Evolutionary conservation across 2,797 vertebrate species (phyloP).

Genomic region (Crypturellus tataupa): DNA sequence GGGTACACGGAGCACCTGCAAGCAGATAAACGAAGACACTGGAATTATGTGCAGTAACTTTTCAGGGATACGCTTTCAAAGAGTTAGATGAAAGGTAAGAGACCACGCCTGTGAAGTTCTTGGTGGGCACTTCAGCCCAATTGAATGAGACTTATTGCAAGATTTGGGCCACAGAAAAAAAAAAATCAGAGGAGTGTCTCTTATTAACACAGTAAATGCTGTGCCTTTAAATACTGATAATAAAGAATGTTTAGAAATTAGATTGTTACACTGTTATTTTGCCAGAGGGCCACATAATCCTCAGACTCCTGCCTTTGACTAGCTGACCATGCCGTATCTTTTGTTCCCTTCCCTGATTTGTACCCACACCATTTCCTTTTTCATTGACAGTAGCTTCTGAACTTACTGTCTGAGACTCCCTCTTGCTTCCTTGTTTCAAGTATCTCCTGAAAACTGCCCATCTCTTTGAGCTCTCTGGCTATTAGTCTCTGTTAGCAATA

Average conservation of each 20-base stretch:
- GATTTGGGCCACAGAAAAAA: neutral
- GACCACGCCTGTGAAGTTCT: neutral
- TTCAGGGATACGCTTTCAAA: neutral
- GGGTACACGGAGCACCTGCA: neutral
- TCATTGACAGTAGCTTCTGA: neutral
- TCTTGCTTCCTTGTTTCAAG: neutral
- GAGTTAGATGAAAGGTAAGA: neutral
- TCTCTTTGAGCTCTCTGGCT: neutral
- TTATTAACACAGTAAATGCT: neutral
- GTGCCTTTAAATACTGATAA: neutral
- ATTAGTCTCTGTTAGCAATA: neutral
- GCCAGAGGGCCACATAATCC: neutral
- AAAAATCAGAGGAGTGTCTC: neutral
- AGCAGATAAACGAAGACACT: fast-evolving
- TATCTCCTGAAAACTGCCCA: neutral
- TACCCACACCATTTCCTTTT: neutral
- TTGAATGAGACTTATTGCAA: neutral
- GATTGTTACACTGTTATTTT: neutral
- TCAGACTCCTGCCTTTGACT: neutral
- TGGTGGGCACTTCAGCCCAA: too few species aligned
- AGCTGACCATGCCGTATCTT: neutral
- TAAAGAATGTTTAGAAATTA: neutral
- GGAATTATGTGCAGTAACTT: neutral
- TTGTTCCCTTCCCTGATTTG: neutral
- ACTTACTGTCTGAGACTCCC: neutral